Evolutionary conservation across 2,113 vertebrate genomes (phyloP).

Genomic region (Symphodus melops): DNA sequence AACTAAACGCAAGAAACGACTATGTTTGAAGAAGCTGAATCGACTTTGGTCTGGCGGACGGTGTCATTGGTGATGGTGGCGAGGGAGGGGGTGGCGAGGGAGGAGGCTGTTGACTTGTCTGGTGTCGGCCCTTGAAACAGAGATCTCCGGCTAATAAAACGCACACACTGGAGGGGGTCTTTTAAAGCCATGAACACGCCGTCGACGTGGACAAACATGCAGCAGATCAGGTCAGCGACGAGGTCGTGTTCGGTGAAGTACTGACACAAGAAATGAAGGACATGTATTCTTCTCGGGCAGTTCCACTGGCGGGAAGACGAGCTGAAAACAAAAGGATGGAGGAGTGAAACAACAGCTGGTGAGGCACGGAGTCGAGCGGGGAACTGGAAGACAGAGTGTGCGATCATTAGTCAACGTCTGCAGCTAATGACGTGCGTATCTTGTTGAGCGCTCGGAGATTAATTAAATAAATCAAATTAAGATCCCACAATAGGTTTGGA

Average conservation of each 20-base stretch:
- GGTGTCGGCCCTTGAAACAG: conserved; percentile 2
- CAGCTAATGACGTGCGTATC: conserved; percentile 31
- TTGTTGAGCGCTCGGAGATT: conserved; percentile 31
- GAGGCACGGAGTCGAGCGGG: neutral
- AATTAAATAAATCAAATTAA: conserved; percentile 66
- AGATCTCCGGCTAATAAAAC: conserved; percentile 6
- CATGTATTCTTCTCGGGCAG: neutral
- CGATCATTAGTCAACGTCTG: conserved; percentile 46
- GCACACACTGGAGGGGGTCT: neutral
- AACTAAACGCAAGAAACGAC: no score
- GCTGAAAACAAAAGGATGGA: conserved; percentile 2
- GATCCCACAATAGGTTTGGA: conserved; percentile 39
- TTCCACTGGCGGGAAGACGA: neutral
- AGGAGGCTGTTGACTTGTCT: neutral
- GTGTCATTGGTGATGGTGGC: no score
- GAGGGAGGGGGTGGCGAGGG: no score
- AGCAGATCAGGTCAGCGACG: neutral
- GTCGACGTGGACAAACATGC: neutral
- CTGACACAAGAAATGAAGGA: neutral
- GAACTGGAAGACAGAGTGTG: neutral
- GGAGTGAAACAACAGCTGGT: neutral
- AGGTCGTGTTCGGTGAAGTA: neutral
- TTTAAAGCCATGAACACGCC: neutral
- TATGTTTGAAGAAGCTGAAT: no score
- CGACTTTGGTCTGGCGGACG: no score